Conservation (phyloP, 1,140 invertebrate genomes). For the Saccostrea cuccullata region DNA sequence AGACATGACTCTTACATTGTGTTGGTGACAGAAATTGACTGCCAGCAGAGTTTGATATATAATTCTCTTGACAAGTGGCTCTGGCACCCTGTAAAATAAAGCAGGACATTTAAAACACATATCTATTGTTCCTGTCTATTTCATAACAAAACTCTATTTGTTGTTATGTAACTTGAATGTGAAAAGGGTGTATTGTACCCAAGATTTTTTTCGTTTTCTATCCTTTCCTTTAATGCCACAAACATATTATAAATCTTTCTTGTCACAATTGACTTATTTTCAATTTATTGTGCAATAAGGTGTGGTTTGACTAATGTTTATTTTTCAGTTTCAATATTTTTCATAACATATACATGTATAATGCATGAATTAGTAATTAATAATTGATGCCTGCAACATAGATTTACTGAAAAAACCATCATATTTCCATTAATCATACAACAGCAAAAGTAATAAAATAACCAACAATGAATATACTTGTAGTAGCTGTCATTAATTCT, state of each 20-base stretch:
- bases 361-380: background rate
- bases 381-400: background rate
- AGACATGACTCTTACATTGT: conserved; percentile 83
- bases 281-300: background rate
- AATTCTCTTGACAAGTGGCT: conserved; percentile 91
- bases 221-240: background rate
- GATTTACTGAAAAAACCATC: background rate
- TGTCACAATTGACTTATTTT: background rate
- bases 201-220: too few species aligned
- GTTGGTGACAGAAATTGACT: conserved; percentile 96
- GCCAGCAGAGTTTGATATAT: conserved; percentile 97
- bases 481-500: background rate
- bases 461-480: background rate
- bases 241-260: background rate
- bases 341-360: too few species aligned
- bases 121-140: background rate
- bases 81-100: conserved; percentile 85
- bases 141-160: background rate
- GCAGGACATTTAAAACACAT: background rate
- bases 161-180: background rate
- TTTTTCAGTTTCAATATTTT: background rate
- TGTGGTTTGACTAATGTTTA: background rate
- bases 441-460: background rate
- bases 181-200: background rate
- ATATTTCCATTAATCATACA: background rate